Base-by-base conservation (phyloP, 2,113 vertebrate species). In the Hydropotes inermis region DNA sequence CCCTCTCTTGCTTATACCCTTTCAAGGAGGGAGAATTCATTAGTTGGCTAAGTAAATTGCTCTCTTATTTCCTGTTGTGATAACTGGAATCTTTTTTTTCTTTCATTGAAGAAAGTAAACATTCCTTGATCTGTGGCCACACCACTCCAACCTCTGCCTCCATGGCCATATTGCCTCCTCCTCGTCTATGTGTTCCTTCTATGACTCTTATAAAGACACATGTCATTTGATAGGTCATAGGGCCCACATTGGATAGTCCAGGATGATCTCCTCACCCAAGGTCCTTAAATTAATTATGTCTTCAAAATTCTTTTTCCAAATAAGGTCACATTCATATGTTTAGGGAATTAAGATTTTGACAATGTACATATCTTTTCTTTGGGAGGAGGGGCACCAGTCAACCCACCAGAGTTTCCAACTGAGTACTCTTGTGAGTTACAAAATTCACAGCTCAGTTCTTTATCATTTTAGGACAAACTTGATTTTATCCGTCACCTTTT, bases 1-100 rank as follows among this genome's bases (percentile, higher is more conserved):
- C 30, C 19, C 0, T 96, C 28, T 55, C 70, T 25, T 86, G 21
- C 47, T 90, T 83, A 82, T 82, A 39, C 61, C 19, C 23, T 96
- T 95, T 74, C 6, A 94, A 84, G 79, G 11, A 85, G 17, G 54
- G 36, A 83, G 14, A 88, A 47, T 12, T 84, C 79, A 82, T 78
- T 97, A 92, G 43, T 30, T 94, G 81, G 23, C 50, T 70, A 64
- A n/a, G 10, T 45, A 85, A 81, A 67, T 55, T 87, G 27, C 16
- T 92, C 70, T 43, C 55, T 93, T 84, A 28, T 55, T 96, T 97
- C 84, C 25, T 82, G 6, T 74, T 97, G 61, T 93, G 43, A 88
- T 94, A 87, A 50, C 7, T 58, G 23, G 23, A 50, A 54, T 84
- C 81, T 27, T 54, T 57, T 28, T 92, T 94, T 81, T 70, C 60